These are phyloP conservation scores for Prunella strophiata DNA, from an alignment of 2,797 vertebrate genomes.

Conservation along the genomic window DNA sequence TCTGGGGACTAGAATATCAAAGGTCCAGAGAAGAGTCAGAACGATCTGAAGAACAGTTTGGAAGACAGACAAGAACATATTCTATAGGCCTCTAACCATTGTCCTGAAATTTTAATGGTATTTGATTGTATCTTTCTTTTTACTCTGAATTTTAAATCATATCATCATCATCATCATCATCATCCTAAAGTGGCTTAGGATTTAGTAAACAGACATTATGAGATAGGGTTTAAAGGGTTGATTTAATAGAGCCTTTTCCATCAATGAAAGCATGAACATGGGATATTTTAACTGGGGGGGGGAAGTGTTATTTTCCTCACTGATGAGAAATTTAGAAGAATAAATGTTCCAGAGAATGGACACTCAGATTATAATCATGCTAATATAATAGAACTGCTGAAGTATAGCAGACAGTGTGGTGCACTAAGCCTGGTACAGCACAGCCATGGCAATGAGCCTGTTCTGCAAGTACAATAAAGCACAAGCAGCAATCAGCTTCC, in stretches of 20 bases:
- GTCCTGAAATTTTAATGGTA: background rate
- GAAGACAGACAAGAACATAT: background rate
- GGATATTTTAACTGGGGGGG: background rate
- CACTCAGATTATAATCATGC: background rate
- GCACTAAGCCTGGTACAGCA: background rate
- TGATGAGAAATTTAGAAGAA: background rate
- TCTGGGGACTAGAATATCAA: background rate
- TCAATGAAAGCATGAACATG: background rate
- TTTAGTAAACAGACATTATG: background rate
- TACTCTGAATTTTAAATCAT: background rate
- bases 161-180: background rate
- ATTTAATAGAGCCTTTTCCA: background rate
- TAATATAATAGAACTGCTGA: background rate
- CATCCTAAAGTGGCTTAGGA: background rate
- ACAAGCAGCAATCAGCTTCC: background rate
- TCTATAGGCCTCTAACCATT: background rate
- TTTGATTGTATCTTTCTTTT: background rate
- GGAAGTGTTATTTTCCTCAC: background rate
- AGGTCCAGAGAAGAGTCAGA: background rate
- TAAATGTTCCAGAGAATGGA: background rate
- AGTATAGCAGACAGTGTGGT: background rate
- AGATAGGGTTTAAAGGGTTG: background rate
- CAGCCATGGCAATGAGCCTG: background rate
- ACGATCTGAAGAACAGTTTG: background rate
- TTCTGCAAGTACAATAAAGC: background rate